Evolutionary conservation across 1,140 invertebrate species (phyloP).

Genomic region (Trachymyrmex septentrionalis): DNA sequence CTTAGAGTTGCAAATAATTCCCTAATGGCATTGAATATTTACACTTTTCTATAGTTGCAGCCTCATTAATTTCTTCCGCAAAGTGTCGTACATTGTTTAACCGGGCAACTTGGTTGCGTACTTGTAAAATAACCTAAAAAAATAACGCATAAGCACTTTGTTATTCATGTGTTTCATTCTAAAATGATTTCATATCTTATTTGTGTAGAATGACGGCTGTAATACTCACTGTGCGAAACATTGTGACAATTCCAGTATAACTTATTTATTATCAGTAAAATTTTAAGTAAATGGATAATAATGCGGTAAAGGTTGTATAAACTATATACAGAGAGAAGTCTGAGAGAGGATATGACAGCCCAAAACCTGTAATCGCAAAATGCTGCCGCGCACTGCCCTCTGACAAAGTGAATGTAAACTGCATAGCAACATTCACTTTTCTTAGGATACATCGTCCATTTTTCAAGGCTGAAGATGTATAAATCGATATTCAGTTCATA

Average conservation of each 20-base stretch:
- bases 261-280: background rate
- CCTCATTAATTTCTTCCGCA: constrained; percentile 3
- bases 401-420: too few relatives aligned
- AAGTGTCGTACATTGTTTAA: background rate
- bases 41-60: constrained; percentile 77
- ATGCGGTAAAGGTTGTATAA: too few relatives aligned
- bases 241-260: background rate
- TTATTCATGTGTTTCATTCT: background rate
- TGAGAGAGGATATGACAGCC: too few relatives aligned
- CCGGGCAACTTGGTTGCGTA: background rate
- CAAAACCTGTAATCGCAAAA: too few relatives aligned
- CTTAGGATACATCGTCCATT: too few relatives aligned
- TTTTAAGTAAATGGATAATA: too few relatives aligned
- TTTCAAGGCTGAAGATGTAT: too few relatives aligned
- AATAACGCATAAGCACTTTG: background rate
- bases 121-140: constrained; percentile 63
- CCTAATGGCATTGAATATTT: constrained; percentile 35
- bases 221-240: constrained; percentile 59
- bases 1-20: background rate
- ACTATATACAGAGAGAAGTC: too few relatives aligned
- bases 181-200: background rate
- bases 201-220: background rate
- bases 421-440: too few relatives aligned
- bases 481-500: too few relatives aligned
- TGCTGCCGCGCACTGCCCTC: too few relatives aligned